Evolutionary conservation across 2,888 invertebrate genomes (phyloP).

Genomic region (Phaedon cochleariae): DNA sequence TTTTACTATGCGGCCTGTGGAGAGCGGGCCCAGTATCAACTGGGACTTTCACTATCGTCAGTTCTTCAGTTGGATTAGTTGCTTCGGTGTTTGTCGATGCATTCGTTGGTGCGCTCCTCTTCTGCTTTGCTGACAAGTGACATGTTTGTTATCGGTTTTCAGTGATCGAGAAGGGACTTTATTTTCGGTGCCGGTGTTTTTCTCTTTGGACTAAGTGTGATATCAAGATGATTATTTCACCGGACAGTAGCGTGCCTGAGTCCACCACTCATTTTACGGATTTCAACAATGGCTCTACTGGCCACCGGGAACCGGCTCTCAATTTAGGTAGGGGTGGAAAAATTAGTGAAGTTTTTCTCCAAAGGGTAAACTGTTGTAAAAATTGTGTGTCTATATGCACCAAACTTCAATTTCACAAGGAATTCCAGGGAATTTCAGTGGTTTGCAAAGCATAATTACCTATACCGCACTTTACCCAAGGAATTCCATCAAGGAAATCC

Average conservation of each 20-base stretch:
- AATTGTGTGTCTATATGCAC: too few relatives aligned
- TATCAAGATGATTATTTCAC: constrained; percentile 70
- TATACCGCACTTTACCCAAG: too few relatives aligned
- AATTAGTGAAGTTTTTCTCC: background rate
- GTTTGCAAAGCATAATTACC: too few relatives aligned
- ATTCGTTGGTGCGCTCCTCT: too few relatives aligned
- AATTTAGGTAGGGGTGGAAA: constrained; percentile 70
- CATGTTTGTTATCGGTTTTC: constrained; percentile 4
- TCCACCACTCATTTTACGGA: constrained; percentile 57
- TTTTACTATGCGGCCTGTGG: constrained; percentile 60
- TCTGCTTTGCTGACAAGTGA: too few relatives aligned
- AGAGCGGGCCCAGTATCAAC: constrained; percentile 59
- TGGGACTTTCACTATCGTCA: constrained; percentile 64
- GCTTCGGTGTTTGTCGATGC: too few relatives aligned
- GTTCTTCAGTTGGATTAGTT: constrained; percentile 54
- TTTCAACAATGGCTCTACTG: constrained; percentile 58
- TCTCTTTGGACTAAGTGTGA: too few relatives aligned
- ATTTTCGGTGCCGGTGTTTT: too few relatives aligned
- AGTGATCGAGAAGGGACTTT: constrained; percentile 26
- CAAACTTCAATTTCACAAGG: too few relatives aligned
- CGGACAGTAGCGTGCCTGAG: constrained; percentile 70
- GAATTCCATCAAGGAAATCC: too few relatives aligned
- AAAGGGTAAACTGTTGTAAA: too few relatives aligned
- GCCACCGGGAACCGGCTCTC: constrained; percentile 71
- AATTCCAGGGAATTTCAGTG: too few relatives aligned